Conservation (phyloP, 2,888 invertebrate genomes). For the Steromphala cineraria region DNA sequence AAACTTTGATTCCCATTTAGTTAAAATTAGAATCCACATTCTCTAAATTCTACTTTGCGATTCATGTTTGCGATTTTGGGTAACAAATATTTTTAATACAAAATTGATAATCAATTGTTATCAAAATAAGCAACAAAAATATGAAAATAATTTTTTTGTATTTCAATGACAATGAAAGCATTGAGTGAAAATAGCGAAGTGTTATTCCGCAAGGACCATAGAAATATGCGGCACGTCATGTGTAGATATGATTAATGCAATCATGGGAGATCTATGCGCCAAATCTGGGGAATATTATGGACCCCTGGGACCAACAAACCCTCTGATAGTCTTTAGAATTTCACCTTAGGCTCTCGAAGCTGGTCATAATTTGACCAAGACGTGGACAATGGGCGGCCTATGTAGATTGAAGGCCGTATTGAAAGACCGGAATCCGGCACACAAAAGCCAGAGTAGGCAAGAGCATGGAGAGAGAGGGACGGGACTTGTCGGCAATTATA, state of each 20-base stretch:
- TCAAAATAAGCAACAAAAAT: no score
- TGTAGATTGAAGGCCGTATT: conserved; percentile 11
- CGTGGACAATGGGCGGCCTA: neutral
- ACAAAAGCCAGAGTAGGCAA: neutral
- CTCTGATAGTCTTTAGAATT: neutral
- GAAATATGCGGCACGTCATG: neutral
- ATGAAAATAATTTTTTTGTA: no score
- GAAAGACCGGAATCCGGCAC: neutral
- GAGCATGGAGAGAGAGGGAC: neutral
- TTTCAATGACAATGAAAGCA: no score
- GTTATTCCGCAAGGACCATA: no score
- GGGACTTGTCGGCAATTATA: conserved; percentile 12
- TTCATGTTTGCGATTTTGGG: no score
- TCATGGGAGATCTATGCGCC: neutral
- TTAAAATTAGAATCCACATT: no score
- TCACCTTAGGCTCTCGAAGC: conserved; percentile 8
- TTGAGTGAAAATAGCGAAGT: no score
- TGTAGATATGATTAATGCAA: neutral
- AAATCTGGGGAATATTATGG: neutral
- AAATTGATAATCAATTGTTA: no score
- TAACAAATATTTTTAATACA: no score
- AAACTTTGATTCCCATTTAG: no score
- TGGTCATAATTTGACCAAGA: neutral
- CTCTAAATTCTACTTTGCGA: no score
- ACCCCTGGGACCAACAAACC: neutral